phyloP scores from a whole-genome alignment of 2,113 vertebrate genomes.

The Azemiops feae region DNA sequence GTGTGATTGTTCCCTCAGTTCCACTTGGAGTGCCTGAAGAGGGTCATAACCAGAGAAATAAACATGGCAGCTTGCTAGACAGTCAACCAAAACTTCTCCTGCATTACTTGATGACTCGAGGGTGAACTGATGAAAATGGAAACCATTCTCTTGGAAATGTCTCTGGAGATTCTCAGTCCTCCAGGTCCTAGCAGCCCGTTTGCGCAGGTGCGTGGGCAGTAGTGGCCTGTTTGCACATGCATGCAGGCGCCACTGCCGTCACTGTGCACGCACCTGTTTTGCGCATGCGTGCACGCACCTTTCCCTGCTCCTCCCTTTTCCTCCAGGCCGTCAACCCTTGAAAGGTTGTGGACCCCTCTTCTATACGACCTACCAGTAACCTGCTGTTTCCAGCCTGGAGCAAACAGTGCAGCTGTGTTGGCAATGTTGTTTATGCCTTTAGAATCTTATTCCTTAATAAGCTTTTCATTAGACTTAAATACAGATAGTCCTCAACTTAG shows the following conservation, averaged over 20 bases:
- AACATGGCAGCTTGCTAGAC: background rate
- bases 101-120: background rate
- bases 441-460: background rate
- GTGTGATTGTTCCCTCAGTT: background rate
- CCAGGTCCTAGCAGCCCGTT: too few relatives aligned
- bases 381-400: constrained; percentile 28
- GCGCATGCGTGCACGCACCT: too few relatives aligned
- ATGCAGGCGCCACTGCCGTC: too few relatives aligned
- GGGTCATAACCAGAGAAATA: background rate
- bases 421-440: background rate
- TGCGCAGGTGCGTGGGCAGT: too few relatives aligned
- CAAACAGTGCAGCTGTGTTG: constrained; percentile 6
- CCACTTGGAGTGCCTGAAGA: background rate
- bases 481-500: too few relatives aligned
- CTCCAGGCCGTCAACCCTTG: too few relatives aligned
- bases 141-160: background rate
- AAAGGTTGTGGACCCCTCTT: background rate
- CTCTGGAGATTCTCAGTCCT: too few relatives aligned
- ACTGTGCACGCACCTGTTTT: too few relatives aligned
- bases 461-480: background rate
- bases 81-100: background rate
- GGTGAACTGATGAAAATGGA: background rate
- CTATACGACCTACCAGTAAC: constrained; percentile 29
- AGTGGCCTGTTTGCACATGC: too few relatives aligned
- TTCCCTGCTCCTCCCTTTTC: too few relatives aligned